A percentile compares a stretch with the other conserved stretches of the same genome.
These are phyloP conservation scores for Drosophila nr. medialis DNA, from an alignment of 2,888 invertebrate species.

Conservation along the genomic window DNA sequence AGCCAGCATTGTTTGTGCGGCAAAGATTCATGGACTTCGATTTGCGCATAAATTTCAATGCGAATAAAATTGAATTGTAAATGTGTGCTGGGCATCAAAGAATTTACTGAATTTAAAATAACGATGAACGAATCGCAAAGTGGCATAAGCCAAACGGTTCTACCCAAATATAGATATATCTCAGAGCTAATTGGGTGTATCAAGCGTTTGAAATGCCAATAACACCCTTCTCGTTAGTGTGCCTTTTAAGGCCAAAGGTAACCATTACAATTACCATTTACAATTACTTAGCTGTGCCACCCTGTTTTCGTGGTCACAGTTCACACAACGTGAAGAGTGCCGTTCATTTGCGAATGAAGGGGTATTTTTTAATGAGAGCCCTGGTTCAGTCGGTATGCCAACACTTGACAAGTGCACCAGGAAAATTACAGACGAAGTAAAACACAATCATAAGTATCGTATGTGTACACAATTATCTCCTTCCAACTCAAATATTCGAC, in stretches of 20 bases:
- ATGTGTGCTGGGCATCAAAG: conserved; percentile 11
- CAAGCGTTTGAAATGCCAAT: conserved; percentile 67
- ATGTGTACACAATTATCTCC: conserved; percentile 58
- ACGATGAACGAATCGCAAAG: neutral
- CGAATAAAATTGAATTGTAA: conserved; percentile 52
- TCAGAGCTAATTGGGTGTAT: conserved; percentile 84
- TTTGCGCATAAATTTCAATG: conserved; percentile 49
- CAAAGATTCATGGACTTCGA: conserved; percentile 32
- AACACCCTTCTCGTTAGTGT: conserved; percentile 50
- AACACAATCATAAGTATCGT: conserved; percentile 58
- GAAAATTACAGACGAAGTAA: conserved; percentile 44
- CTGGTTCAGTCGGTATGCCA: conserved; percentile 67
- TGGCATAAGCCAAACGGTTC: neutral
- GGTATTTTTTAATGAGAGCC: conserved; percentile 70
- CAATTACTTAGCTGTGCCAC: conserved; percentile 63
- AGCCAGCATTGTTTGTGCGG: conserved; percentile 12
- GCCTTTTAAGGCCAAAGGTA: conserved; percentile 63
- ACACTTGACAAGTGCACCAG: conserved; percentile 76
- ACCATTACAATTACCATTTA: conserved; percentile 61
- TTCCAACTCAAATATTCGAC: conserved; percentile 44
- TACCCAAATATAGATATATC: conserved; percentile 54
- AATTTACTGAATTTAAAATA: conserved; percentile 44
- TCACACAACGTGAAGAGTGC: conserved; percentile 7
- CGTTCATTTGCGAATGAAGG: conserved; percentile 40
- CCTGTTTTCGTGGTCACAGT: conserved; percentile 40